Percentiles rank a stretch among this genome's conserved stretches.
Conservation (phyloP, 2,113 vertebrate species). For the Ciconia maguari region DNA sequence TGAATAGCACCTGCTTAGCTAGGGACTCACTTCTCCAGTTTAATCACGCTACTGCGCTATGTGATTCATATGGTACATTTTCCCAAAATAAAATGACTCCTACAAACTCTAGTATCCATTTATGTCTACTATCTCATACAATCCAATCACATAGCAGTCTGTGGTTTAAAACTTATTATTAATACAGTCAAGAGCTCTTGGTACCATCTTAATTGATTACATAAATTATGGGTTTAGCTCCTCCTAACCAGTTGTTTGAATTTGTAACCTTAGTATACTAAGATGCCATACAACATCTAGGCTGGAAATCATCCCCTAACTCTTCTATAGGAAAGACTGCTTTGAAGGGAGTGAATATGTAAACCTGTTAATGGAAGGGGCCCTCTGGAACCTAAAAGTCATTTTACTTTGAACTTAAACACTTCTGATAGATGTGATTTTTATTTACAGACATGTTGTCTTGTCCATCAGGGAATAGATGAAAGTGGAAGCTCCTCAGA, state of each 20-base stretch:
- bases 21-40: not conserved
- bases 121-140: not conserved
- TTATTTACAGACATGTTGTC: not conserved
- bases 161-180: not conserved
- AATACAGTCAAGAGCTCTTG: not conserved
- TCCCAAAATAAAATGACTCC: not conserved
- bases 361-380: not conserved
- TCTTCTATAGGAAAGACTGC: not conserved
- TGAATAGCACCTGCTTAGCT: not conserved
- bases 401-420: not conserved
- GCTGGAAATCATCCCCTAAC: not conserved
- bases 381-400: not conserved
- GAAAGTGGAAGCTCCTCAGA: not conserved
- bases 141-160: not conserved
- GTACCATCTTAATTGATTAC: not conserved
- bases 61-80: not conserved
- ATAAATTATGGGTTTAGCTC: not conserved
- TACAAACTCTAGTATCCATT: not conserved
- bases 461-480: not conserved
- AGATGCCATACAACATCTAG: not conserved
- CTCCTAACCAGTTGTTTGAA: not conserved
- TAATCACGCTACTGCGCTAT: not conserved
- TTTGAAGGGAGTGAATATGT: not conserved
- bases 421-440: not conserved
- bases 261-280: not conserved